These are phyloP conservation scores for Silurus meridionalis DNA, from an alignment of 2,113 vertebrate genomes.

Conservation along the genomic window DNA sequence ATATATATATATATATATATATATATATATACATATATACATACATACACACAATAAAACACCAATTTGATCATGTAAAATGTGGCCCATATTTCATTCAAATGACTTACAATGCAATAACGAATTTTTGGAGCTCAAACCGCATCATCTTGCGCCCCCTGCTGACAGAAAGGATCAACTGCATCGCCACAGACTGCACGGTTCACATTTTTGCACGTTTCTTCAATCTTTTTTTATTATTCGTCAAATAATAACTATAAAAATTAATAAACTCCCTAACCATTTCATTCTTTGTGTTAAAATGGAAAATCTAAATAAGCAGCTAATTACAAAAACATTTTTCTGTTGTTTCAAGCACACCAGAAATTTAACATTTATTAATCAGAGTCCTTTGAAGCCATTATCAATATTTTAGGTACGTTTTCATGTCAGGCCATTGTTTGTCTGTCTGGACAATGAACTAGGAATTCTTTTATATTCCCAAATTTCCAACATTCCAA, in stretches of 20 bases:
- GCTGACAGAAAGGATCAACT: neutral
- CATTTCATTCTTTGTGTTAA: neutral
- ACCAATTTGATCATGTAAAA: neutral
- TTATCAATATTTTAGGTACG: neutral
- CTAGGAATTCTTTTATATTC: neutral
- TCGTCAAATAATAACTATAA: too few relatives aligned
- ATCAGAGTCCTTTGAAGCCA: neutral
- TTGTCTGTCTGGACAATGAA: too few relatives aligned
- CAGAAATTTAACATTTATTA: neutral
- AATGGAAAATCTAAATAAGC: neutral
- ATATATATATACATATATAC: too few relatives aligned
- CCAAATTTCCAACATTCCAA: neutral
- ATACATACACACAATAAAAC: too few relatives aligned
- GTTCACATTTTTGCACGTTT: too few relatives aligned
- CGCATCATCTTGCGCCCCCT: constrained; percentile 19
- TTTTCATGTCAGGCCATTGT: neutral
- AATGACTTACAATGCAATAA: neutral
- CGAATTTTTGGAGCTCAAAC: neutral
- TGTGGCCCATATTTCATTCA: too few relatives aligned
- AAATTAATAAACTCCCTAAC: neutral
- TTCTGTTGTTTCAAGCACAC: neutral
- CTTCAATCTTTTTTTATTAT: too few relatives aligned
- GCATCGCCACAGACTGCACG: neutral
- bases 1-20: too few relatives aligned
- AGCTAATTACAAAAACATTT: neutral